Conservation (phyloP, 2,888 invertebrate genomes). For the Mythimna impura region DNA sequence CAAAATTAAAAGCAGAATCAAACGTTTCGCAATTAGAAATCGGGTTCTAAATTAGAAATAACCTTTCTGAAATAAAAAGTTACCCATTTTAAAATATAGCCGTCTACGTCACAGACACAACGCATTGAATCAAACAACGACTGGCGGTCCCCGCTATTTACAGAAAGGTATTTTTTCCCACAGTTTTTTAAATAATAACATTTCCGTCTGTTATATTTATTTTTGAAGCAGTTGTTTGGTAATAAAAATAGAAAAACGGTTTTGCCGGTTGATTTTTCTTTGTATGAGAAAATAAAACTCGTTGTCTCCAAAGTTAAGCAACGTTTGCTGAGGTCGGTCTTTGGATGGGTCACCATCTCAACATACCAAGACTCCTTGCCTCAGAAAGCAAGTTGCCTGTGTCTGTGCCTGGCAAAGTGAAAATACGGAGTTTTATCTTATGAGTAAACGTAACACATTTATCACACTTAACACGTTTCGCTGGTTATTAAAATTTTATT, state of each 20-base stretch:
- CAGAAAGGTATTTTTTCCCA: conserved; percentile 15
- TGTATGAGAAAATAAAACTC: too few species aligned
- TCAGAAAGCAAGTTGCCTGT: too few species aligned
- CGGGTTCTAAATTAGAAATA: conserved; percentile 6
- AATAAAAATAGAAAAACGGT: neutral
- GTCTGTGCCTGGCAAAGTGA: too few species aligned
- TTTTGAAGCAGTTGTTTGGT: neutral
- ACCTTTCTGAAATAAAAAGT: conserved; percentile 17
- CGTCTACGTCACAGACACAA: conserved; percentile 22
- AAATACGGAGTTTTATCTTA: too few species aligned
- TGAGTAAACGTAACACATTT: too few species aligned
- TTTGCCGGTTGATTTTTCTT: neutral
- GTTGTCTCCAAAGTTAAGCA: too few species aligned
- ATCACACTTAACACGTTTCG: too few species aligned
- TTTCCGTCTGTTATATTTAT: conserved; percentile 12
- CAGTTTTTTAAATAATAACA: conserved; percentile 5
- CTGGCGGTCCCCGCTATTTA: conserved; percentile 38
- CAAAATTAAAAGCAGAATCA: neutral
- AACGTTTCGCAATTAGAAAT: neutral
- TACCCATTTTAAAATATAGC: conserved; percentile 33
- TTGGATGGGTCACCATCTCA: too few species aligned
- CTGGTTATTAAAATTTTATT: too few species aligned
- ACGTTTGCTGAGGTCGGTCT: too few species aligned
- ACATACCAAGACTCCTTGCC: too few species aligned
- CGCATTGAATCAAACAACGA: conserved; percentile 18